Evolutionary conservation across 2,797 vertebrate genomes (phyloP), one percentile per base, ranked within the genome.

Genomic region (Allochrocebus solatus): DNA sequence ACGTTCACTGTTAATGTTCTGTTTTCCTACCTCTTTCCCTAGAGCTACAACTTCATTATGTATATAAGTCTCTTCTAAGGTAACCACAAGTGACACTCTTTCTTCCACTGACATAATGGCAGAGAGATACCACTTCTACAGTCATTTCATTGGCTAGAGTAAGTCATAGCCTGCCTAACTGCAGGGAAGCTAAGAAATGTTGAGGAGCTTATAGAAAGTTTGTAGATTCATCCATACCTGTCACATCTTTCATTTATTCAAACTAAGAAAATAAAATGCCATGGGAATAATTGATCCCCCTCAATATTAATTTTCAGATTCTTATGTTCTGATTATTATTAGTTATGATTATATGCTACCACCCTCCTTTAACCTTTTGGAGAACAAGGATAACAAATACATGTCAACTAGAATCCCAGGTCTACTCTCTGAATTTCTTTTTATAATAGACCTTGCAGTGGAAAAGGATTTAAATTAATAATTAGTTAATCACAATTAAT

Each of bases 271-370:
- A 61, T 81, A 59, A 91, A 89, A 89, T 81, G 41, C 16, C 8
- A 17, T 36, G 16, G 46, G 4, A 64, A 67, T 89, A 93, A 76
- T 93, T 74, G 2, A 88, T 55, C 16, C 53, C 8, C 9, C 12
- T 96, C 22, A 64, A 85, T 80, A 61, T 55, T 89, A 78, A 93
- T 85, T 93, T 93, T 91, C 28, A 72, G 14, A 82, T 81, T 89
- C 19, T 76, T 92, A 36, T 24, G 11, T 64, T 81, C 39, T 89
- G 43, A 81, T 78, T 76, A 74, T 48, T 78, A 74, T 46, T 82
- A 21, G 26, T 67, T 72, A 82, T 55, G 46, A 86, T 50, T 74
- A 11, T 55, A 16, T 28, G 11, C 14, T 70, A 39, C n/a, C 28
- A 43, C 1, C 8, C 28, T 10, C 12, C 43, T 80, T 91, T 82